phyloP scores from a whole-genome alignment of 1,140 invertebrate species.

The Drosophila littoralis region DNA sequence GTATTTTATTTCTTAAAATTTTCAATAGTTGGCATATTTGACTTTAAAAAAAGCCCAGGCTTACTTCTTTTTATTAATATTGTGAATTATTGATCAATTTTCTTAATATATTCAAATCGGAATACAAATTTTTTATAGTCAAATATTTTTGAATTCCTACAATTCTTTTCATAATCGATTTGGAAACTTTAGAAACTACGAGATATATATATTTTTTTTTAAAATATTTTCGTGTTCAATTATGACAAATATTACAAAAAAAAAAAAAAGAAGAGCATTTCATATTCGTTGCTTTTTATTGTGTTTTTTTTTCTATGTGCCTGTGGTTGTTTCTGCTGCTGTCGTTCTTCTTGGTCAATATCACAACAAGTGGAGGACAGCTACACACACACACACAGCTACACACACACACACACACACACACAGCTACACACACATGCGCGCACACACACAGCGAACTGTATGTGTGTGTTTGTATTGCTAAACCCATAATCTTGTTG shows the following conservation, averaged over 20 bases:
- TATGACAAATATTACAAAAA: too few relatives aligned
- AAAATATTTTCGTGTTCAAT: too few relatives aligned
- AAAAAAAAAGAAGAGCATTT: constrained; percentile 23
- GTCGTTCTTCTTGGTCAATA: constrained; percentile 36
- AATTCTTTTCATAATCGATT: too few relatives aligned
- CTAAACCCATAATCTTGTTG: constrained; percentile 72
- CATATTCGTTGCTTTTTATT: not conserved
- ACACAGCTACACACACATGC: constrained; percentile 11
- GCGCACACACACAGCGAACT: constrained; percentile 11
- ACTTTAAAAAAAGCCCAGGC: not conserved
- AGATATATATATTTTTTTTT: too few relatives aligned
- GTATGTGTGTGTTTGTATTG: constrained; percentile 59
- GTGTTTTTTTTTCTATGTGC: not conserved
- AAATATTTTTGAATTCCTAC: too few relatives aligned
- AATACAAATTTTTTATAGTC: too few relatives aligned
- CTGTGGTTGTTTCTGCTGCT: not conserved
- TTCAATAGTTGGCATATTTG: not conserved
- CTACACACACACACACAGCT: constrained; percentile 6
- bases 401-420: too few relatives aligned
- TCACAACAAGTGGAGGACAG: constrained; percentile 30
- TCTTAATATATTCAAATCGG: too few relatives aligned
- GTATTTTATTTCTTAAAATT: not conserved
- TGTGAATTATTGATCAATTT: too few relatives aligned
- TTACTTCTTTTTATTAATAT: too few relatives aligned
- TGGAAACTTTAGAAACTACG: too few relatives aligned